A percentile compares a stretch with the other conserved stretches of the same genome.
phyloP scores from a whole-genome alignment of 2,113 vertebrate species.

The Crocuta crocuta region DNA sequence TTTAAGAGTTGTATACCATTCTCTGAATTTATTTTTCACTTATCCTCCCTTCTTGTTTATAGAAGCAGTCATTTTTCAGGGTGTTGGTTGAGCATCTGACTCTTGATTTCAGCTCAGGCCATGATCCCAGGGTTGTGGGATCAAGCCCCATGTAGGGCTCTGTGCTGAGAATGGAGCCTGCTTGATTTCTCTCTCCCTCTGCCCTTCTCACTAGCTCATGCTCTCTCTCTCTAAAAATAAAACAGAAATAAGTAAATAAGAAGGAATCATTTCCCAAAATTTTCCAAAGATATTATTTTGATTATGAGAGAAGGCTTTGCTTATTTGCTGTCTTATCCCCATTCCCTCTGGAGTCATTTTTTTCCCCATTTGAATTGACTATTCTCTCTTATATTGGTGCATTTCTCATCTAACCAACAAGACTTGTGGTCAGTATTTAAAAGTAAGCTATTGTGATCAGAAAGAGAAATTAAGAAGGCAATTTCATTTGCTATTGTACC shows the following conservation, averaged over 20 bases:
- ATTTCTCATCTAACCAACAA: not conserved
- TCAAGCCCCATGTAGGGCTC: too few species aligned
- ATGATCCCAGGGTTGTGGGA: too few species aligned
- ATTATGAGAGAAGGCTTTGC: not conserved
- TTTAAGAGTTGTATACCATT: not conserved
- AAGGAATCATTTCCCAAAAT: not conserved
- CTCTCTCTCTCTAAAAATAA: too few species aligned
- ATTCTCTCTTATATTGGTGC: not conserved
- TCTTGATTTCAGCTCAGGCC: too few species aligned
- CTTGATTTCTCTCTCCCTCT: too few species aligned
- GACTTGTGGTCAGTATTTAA: not conserved
- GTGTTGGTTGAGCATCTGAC: too few species aligned
- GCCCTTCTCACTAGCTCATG: too few species aligned
- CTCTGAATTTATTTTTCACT: not conserved
- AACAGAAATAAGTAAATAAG: too few species aligned
- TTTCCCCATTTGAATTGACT: not conserved
- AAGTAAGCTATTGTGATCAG: not conserved
- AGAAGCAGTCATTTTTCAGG: not conserved
- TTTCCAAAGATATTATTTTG: not conserved
- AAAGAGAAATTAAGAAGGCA: not conserved
- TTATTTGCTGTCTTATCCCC: not conserved
- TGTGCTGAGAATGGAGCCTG: too few species aligned
- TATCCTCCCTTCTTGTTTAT: not conserved
- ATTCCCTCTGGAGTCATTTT: not conserved
- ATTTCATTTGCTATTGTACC: not conserved